Base-by-base conservation (phyloP, 2,797 vertebrate species). In the Delichon dasypus region DNA sequence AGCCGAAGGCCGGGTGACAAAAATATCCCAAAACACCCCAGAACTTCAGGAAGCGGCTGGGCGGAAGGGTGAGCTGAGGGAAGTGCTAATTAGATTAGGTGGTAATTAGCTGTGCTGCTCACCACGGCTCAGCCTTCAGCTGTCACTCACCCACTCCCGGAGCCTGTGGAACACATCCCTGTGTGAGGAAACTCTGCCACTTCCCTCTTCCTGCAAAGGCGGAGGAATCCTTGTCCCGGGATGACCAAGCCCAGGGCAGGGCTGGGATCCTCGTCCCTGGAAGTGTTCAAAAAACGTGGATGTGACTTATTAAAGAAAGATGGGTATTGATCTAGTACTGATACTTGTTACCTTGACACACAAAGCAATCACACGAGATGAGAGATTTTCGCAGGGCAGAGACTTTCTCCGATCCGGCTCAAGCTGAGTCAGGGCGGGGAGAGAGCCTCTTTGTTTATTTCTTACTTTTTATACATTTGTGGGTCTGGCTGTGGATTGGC, bases 281-380 rank as follows among this genome's bases (percentile, higher is more conserved):
- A 5, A 36, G 9, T 6, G 27, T 0, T 6, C 32, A 19, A 2
- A n/a, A 36, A 7, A 0, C 3, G 2, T 5, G 60, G 60, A 45
- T 16, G n/a, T 51, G 60, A 38, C 38, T 38, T 38, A 38, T 38
- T 38, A 38, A 38, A 38, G 38, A 38, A 38, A 38, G 11, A 38
- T 38, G 38, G 38, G 38, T 38, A 38, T 38, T 38, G 38, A 38
- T 38, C 38, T 38, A 11, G 38, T 38, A 38, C 12, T 11, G 38
- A 38, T 38, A n/a, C n/a, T n/a, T n/a, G n/a, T n/a, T n/a, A n/a
- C n/a, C n/a, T n/a, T n/a, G n/a, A n/a, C n/a, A n/a, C n/a, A n/a
- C n/a, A n/a, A n/a, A n/a, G n/a, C n/a, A n/a, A n/a, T n/a, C n/a
- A n/a, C n/a, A n/a, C n/a, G n/a, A n/a, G n/a, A n/a, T n/a, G n/a